phyloP scores from a whole-genome alignment of 2,888 invertebrate species.

The Lysandra bellargus region DNA sequence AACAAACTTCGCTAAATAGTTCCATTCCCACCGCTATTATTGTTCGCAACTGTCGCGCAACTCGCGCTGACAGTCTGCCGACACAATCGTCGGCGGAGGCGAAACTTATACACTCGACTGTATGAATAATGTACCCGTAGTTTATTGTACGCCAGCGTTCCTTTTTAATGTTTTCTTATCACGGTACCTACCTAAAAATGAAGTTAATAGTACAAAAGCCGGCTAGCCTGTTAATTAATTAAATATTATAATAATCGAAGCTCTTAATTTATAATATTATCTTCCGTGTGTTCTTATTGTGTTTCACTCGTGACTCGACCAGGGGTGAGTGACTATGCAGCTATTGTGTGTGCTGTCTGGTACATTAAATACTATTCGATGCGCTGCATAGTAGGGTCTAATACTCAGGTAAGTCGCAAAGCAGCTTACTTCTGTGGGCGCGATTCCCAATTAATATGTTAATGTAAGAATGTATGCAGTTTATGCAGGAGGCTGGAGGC shows the following conservation, averaged over 20 bases:
- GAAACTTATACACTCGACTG: slow-evolving; percentile 37
- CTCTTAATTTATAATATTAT: no score
- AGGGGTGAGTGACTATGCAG: no score
- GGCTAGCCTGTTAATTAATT: no score
- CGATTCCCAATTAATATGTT: slow-evolving; percentile 76
- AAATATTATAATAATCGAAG: no score
- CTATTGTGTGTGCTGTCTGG: not conserved
- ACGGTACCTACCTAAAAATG: not conserved
- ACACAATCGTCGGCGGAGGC: slow-evolving; percentile 55
- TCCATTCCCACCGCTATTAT: slow-evolving; percentile 75
- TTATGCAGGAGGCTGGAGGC: slow-evolving; percentile 47
- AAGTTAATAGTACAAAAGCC: no score
- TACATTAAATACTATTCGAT: not conserved
- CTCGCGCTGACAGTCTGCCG: slow-evolving; percentile 55
- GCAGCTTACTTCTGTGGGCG: slow-evolving; percentile 56
- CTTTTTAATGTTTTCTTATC: not conserved
- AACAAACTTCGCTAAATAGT: slow-evolving; percentile 77
- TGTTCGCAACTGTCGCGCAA: slow-evolving; percentile 72
- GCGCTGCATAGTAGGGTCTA: not conserved
- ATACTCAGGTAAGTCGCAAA: slow-evolving; percentile 46
- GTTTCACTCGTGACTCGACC: no score
- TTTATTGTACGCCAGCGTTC: not conserved
- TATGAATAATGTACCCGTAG: slow-evolving; percentile 18
- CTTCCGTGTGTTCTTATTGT: no score
- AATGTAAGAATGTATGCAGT: slow-evolving; percentile 62